Evolutionary conservation across 2,113 vertebrate species (phyloP), one percentile per base, ranked within the genome.

Genomic region (Cephalopterus ornatus): DNA sequence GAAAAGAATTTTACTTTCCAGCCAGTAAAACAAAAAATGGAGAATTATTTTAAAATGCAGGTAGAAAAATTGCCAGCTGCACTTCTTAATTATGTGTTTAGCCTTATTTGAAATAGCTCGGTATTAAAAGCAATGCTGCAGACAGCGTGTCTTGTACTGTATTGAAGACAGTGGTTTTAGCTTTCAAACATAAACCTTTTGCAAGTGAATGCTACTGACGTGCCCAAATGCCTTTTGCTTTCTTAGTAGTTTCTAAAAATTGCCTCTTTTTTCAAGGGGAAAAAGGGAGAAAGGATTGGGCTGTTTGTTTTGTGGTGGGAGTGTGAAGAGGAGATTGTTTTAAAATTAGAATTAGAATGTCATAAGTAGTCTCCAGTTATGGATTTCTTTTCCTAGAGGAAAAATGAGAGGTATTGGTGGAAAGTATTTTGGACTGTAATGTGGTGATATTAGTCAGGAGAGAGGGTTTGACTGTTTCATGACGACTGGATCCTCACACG

Each of bases 311-410:
- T 71, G 55, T 65, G 76, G 94, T 88, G 66, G 83, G 83, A 93
- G 68, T 67, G 56, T 91, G 89, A 89, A 91, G 89, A 68, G 39
- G 44, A 86, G 83, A 63, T 88, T 84, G 71, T 74, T 96, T 86
- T 91, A 91, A 91, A 95, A 93, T 91, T 84, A 96, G 95, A 80
- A 90, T 30, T 85, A 94, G 71, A 92, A 80, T 91, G 71, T 55
- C 90, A 7, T 49, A 93, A 88, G 75, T 77, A 90, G 55, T 71
- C 72, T 67, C 39, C 47, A 56, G 78, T 93, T 93, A 63, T 28
- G 65, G 75, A 59, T 95, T 92, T 92, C 68, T 88, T 73, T 78
- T 92, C 44, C 68, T 78, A 52, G 73, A 81, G 80, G 67, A 92
- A 93, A 95, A 95, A 87, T 35, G 52, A 81, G 68, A 81, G 33